A percentile compares a stretch with the other conserved stretches of the same genome.
These are phyloP conservation scores for Enteromius trimaculatus DNA, from an alignment of 2,797 vertebrate species.

Conservation along the genomic window DNA sequence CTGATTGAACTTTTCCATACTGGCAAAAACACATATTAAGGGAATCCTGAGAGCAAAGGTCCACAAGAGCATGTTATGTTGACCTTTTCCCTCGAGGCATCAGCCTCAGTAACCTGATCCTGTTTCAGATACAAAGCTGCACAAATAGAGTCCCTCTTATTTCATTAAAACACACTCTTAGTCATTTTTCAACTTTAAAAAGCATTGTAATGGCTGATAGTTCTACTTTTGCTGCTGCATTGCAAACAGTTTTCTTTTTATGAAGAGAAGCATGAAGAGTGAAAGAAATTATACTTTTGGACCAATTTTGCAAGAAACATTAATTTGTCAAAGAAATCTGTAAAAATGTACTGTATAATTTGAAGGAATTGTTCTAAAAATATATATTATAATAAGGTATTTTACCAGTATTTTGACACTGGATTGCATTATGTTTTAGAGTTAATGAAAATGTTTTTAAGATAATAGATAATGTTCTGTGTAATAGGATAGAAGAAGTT, in stretches of 20 bases:
- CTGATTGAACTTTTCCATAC: slow-evolving; percentile 10
- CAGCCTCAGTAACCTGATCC: slow-evolving; percentile 60
- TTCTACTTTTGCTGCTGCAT: background rate
- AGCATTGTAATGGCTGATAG: background rate
- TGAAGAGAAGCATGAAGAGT: background rate
- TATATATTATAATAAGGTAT: background rate
- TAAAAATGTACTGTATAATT: background rate
- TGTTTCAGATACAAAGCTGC: slow-evolving; percentile 51
- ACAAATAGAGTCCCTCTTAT: slow-evolving; percentile 32
- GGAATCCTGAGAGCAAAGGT: slow-evolving; percentile 22
- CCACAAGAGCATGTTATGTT: slow-evolving; percentile 11
- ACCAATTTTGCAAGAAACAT: background rate
- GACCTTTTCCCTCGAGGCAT: slow-evolving; percentile 59
- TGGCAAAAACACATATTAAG: slow-evolving; percentile 22
- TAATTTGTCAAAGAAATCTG: background rate
- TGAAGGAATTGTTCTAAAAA: background rate
- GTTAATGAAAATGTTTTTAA: background rate
- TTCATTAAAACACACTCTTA: slow-evolving; percentile 33
- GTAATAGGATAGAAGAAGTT: background rate
- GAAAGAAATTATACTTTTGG: background rate
- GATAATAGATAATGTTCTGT: too few species aligned
- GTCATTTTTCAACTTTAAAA: background rate
- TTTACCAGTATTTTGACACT: background rate
- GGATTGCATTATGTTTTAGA: background rate
- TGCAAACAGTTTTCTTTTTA: background rate